Evolutionary conservation across 2,797 vertebrate species (phyloP).

Genomic region (Anguilla marmorata): DNA sequence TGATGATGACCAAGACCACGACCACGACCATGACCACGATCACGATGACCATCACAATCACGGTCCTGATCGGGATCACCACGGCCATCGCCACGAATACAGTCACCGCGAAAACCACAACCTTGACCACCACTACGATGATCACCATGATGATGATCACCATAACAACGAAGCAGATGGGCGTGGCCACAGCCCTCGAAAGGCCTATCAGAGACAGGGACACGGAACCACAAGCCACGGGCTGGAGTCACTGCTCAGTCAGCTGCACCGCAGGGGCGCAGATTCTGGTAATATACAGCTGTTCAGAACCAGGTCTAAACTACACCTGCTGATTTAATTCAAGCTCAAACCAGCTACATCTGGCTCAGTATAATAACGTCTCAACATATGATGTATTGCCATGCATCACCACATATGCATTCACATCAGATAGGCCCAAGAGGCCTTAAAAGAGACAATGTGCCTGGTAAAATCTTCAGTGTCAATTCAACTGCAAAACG

Average conservation of each 20-base stretch:
- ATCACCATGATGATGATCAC: constrained; percentile 32
- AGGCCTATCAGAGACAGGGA: constrained; percentile 52
- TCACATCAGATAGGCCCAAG: neutral
- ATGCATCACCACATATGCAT: neutral
- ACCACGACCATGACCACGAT: neutral
- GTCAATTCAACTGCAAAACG: too few species aligned
- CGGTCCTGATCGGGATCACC: constrained; percentile 21
- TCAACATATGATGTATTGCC: too few species aligned
- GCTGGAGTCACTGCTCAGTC: constrained; percentile 66
- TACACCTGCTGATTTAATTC: neutral
- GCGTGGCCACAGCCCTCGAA: constrained; percentile 39
- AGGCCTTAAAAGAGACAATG: neutral
- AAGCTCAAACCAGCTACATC: neutral
- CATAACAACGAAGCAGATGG: constrained; percentile 28
- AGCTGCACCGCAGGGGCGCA: constrained; percentile 60
- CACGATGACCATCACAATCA: constrained; percentile 32
- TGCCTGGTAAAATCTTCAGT: neutral
- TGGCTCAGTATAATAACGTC: neutral
- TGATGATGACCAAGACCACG: constrained; percentile 37
- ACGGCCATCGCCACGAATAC: neutral
- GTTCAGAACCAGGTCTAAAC: neutral
- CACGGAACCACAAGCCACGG: constrained; percentile 31
- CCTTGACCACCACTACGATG: constrained; percentile 39
- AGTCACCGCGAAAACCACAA: constrained; percentile 24
- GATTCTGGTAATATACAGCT: constrained; percentile 58